These are phyloP conservation scores for Camponotus vicinus DNA, from an alignment of 1,140 invertebrate species.

Conservation along the genomic window DNA sequence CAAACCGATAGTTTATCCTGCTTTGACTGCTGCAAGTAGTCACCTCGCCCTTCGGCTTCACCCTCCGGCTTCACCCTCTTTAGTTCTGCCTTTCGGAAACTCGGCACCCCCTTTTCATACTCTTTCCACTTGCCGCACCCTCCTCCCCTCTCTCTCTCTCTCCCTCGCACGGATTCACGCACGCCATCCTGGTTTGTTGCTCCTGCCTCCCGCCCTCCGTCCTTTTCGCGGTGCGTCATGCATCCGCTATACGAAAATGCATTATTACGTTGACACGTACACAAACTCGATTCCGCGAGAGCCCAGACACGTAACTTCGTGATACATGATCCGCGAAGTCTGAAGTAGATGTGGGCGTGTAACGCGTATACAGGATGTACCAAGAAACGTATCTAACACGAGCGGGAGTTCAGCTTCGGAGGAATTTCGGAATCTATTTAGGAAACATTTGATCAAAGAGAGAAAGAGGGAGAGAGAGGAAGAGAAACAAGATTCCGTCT, in stretches of 20 bases:
- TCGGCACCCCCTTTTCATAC: conserved; percentile 36
- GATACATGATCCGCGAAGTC: conserved; percentile 70
- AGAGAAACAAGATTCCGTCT: conserved; percentile 2
- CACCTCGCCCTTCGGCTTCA: conserved; percentile 55
- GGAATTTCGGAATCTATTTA: conserved; percentile 55
- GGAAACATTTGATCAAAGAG: conserved; percentile 38
- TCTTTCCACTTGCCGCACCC: conserved; percentile 45
- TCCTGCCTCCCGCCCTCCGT: not conserved
- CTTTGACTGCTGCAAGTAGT: conserved; percentile 74
- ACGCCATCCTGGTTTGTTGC: conserved; percentile 26
- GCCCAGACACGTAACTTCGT: conserved; percentile 77
- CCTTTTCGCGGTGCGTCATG: conserved; percentile 32
- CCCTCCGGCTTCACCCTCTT: conserved; percentile 36
- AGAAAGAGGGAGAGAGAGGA: too few relatives aligned
- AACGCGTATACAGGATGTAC: conserved; percentile 23
- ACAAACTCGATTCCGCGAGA: conserved; percentile 79
- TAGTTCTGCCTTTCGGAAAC: conserved; percentile 56
- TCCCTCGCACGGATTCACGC: conserved; percentile 27
- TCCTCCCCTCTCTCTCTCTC: too few relatives aligned
- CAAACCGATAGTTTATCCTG: conserved; percentile 77
- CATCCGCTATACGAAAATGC: conserved; percentile 72
- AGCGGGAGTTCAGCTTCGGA: conserved; percentile 15
- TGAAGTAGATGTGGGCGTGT: conserved; percentile 4
- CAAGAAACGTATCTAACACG: conserved; percentile 46
- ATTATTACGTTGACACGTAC: conserved; percentile 81